Evolutionary conservation across 2,888 invertebrate genomes (phyloP).

Genomic region (Fragum fragum): DNA sequence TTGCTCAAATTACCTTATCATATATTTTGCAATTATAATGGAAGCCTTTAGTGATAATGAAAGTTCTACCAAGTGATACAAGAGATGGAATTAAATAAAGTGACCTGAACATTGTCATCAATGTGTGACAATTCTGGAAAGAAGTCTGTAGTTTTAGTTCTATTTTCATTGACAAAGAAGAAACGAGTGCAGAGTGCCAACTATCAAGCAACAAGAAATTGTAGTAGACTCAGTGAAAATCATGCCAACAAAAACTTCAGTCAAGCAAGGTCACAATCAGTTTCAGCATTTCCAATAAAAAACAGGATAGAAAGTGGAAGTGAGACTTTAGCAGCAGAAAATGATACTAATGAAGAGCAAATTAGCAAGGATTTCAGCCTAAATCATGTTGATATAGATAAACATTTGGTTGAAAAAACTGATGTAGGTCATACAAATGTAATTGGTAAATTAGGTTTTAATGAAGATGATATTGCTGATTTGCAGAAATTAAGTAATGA

Average conservation of each 20-base stretch:
- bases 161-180: conserved; percentile 19
- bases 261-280: neutral
- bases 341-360: too few relatives aligned
- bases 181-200: neutral
- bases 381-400: neutral
- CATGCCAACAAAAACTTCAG: neutral
- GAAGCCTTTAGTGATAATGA: too few relatives aligned
- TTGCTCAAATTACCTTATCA: too few relatives aligned
- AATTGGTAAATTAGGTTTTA: neutral
- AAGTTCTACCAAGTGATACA: too few relatives aligned
- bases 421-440: neutral
- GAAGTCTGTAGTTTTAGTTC: conserved; percentile 26
- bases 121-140: conserved; percentile 1
- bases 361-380: too few relatives aligned
- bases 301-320: neutral
- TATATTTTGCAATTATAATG: too few relatives aligned
- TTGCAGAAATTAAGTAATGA: too few relatives aligned
- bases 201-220: neutral
- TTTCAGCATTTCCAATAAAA: neutral
- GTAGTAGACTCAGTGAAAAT: neutral
- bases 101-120: neutral
- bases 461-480: neutral
- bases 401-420: neutral
- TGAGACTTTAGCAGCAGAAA: too few relatives aligned
- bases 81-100: neutral